Percentiles rank a stretch among this genome's conserved stretches.
Conservation (phyloP, 2,113 vertebrate species). For the Rutilus rutilus region DNA sequence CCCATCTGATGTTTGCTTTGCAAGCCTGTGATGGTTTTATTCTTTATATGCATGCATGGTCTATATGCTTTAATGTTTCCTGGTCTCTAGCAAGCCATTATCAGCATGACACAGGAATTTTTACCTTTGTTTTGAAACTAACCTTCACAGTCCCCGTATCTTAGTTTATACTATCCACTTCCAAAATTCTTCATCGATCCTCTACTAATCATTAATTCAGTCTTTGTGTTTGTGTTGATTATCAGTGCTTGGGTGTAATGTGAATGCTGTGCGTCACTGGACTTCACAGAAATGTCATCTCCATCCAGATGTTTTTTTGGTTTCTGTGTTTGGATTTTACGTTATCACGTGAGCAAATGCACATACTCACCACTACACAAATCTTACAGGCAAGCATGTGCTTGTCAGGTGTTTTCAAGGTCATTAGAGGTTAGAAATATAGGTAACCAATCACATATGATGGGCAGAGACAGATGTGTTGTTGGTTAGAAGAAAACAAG, state of each 20-base stretch:
- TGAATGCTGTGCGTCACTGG: not conserved
- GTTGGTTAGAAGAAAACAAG: not conserved
- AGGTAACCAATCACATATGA: not conserved
- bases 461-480: not conserved
- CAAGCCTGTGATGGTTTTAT: not conserved
- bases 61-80: not conserved
- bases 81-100: not conserved
- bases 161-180: not conserved
- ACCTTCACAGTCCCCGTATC: not conserved
- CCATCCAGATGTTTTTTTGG: not conserved
- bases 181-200: constrained; percentile 4
- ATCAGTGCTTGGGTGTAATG: not conserved
- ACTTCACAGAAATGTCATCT: not conserved
- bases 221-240: not conserved
- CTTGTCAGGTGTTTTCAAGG: not conserved
- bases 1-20: not conserved
- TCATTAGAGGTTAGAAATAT: not conserved
- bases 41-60: not conserved
- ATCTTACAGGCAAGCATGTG: not conserved
- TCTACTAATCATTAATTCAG: not conserved
- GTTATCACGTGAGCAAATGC: not conserved
- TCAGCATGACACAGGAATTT: not conserved
- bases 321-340: not conserved
- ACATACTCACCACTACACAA: not conserved
- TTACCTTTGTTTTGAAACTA: constrained; percentile 9